These are phyloP conservation scores for Plotosus lineatus DNA, from an alignment of 2,113 vertebrate species.

Conservation along the genomic window DNA sequence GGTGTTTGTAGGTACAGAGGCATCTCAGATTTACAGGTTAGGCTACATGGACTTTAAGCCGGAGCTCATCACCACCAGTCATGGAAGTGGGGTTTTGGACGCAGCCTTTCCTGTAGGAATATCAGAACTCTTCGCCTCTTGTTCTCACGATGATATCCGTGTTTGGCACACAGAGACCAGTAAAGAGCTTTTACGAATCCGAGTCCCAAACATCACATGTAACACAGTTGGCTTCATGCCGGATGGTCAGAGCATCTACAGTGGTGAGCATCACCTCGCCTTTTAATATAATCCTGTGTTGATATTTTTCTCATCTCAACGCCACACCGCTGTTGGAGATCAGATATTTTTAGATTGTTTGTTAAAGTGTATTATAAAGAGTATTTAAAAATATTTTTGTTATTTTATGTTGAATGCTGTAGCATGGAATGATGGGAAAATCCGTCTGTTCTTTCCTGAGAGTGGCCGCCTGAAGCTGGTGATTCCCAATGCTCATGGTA, in stretches of 20 bases:
- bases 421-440: slow-evolving; percentile 87
- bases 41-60: slow-evolving; percentile 76
- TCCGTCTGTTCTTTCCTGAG: slow-evolving; percentile 81
- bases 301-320: neutral
- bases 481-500: slow-evolving; percentile 78
- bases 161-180: slow-evolving; percentile 80
- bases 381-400: no score
- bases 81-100: slow-evolving; percentile 75
- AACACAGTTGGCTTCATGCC: slow-evolving; percentile 77
- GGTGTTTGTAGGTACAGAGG: slow-evolving; percentile 80
- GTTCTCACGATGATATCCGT: slow-evolving; percentile 83
- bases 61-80: slow-evolving; percentile 78
- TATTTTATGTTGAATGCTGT: neutral
- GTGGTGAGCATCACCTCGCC: slow-evolving; percentile 69
- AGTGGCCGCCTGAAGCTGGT: slow-evolving; percentile 72
- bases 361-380: neutral
- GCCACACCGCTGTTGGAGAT: neutral
- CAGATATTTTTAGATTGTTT: neutral
- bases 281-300: neutral
- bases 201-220: slow-evolving; percentile 82
- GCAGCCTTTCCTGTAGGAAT: slow-evolving; percentile 75
- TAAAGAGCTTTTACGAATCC: slow-evolving; percentile 82
- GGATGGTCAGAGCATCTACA: slow-evolving; percentile 86
- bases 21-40: slow-evolving; percentile 78
- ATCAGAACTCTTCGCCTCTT: slow-evolving; percentile 85